Evolutionary conservation across 2,888 invertebrate genomes (phyloP).

Genomic region (Caenorhabditis sinica): DNA sequence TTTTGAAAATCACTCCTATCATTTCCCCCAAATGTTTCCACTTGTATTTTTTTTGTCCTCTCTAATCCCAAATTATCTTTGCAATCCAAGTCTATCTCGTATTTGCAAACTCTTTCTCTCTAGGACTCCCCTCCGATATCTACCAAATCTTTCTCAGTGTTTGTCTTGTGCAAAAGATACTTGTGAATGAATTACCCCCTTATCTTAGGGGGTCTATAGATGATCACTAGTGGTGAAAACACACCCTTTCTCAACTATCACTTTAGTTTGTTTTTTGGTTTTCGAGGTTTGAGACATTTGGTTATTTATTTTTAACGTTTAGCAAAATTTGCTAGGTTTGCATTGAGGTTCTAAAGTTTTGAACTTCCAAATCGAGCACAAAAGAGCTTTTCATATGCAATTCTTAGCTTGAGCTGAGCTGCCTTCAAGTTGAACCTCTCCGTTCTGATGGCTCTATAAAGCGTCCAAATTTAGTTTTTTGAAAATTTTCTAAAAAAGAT

Average conservation of each 20-base stretch:
- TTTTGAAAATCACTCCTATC: slow-evolving; percentile 36
- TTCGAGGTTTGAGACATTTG: too few relatives aligned
- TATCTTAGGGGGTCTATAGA: background rate
- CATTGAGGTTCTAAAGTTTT: too few relatives aligned
- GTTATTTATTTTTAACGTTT: too few relatives aligned
- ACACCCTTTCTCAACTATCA: slow-evolving; percentile 30
- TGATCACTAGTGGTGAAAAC: slow-evolving; percentile 34
- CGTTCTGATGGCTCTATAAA: too few relatives aligned
- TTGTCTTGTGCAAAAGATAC: slow-evolving; percentile 62
- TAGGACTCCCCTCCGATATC: slow-evolving; percentile 11
- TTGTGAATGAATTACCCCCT: slow-evolving; percentile 60
- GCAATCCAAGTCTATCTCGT: background rate
- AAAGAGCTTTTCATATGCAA: too few relatives aligned
- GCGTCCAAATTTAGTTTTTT: too few relatives aligned
- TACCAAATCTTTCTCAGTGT: slow-evolving; percentile 9
- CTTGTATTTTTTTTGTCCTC: slow-evolving; percentile 55
- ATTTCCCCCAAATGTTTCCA: slow-evolving; percentile 5
- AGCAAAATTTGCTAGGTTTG: too few relatives aligned
- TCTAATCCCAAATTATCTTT: slow-evolving; percentile 11
- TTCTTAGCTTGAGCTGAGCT: too few relatives aligned
- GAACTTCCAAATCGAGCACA: too few relatives aligned
- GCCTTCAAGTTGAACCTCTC: too few relatives aligned
- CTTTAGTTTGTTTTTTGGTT: background rate
- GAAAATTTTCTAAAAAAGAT: too few relatives aligned
- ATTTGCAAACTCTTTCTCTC: slow-evolving; percentile 4